Conservation (phyloP, 2,888 invertebrate genomes). For the Lycophotia porphyrea region DNA sequence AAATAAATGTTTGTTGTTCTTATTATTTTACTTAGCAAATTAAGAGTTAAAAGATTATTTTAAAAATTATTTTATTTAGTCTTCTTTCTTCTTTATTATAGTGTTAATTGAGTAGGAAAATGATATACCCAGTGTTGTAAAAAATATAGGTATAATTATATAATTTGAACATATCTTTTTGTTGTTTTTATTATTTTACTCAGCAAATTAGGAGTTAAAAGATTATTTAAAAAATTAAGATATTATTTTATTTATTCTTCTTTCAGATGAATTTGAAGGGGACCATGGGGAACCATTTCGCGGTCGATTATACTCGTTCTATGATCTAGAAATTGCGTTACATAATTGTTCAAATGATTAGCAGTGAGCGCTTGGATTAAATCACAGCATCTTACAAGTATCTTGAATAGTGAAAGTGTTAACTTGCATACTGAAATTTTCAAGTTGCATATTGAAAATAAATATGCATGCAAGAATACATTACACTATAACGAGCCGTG, state of each 20-base stretch:
- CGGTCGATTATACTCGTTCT: slow-evolving; percentile 80
- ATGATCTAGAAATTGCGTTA: slow-evolving; percentile 84
- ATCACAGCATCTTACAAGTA: background rate
- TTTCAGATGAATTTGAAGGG: slow-evolving; percentile 68
- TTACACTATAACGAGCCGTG: too few species aligned
- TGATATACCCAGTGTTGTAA: slow-evolving; percentile 1
- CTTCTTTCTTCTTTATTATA: slow-evolving; percentile 64
- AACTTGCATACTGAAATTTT: background rate
- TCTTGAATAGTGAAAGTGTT: slow-evolving; percentile 4
- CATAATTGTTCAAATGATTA: slow-evolving; percentile 86
- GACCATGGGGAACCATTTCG: slow-evolving; percentile 59
- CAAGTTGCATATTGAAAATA: background rate
- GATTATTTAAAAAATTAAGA: background rate
- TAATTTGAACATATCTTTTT: background rate
- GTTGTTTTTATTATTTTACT: slow-evolving; percentile 14
- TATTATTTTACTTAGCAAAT: background rate
- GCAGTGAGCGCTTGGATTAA: slow-evolving; percentile 33
- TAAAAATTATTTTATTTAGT: slow-evolving; percentile 35
- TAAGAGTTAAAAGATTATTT: background rate
- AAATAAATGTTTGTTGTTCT: slow-evolving; percentile 6
- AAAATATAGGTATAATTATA: slow-evolving; percentile 4
- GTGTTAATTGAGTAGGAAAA: background rate
- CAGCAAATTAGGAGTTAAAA: too few species aligned
- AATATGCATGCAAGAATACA: background rate
- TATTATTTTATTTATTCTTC: slow-evolving; percentile 46